Evolutionary conservation across 2,113 vertebrate species (phyloP).

Genomic region (Ascaphus truei): DNA sequence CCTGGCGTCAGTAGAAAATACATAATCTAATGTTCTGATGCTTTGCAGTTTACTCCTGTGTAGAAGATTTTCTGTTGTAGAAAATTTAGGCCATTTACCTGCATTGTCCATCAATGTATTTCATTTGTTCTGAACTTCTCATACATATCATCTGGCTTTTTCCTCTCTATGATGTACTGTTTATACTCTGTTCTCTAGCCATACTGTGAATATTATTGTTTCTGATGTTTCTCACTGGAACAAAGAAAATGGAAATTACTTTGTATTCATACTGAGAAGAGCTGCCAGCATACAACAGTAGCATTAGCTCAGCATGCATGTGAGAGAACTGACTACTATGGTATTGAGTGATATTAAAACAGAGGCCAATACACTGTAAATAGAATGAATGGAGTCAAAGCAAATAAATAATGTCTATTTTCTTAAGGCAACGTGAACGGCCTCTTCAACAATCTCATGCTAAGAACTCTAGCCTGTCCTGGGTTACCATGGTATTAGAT

Average conservation of each 20-base stretch:
- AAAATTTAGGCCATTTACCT: background rate
- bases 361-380: slow-evolving; percentile 11
- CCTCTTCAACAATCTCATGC: background rate
- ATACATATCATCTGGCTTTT: background rate
- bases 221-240: slow-evolving; percentile 25
- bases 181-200: slow-evolving; percentile 18
- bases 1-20: too few relatives aligned
- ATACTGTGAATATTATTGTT: slow-evolving; percentile 22
- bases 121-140: background rate
- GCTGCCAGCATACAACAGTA: slow-evolving; percentile 15
- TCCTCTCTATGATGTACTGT: background rate
- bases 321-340: slow-evolving; percentile 9
- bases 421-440: background rate
- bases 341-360: slow-evolving; percentile 30
- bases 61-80: background rate
- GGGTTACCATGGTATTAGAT: background rate
- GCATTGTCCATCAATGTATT: background rate
- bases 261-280: slow-evolving; percentile 25
- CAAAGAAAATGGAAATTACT: slow-evolving; percentile 32
- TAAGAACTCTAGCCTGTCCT: background rate
- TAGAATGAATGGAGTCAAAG: slow-evolving; percentile 20
- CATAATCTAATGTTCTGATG: too few relatives aligned
- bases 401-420: slow-evolving; percentile 18
- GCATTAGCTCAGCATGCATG: slow-evolving; percentile 30
- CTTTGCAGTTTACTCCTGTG: too few relatives aligned